Percentiles rank a stretch among this genome's conserved stretches.
Evolutionary conservation across 92 coral and sea anemone species (phyloP).

Genomic region (Porites lobata): DNA sequence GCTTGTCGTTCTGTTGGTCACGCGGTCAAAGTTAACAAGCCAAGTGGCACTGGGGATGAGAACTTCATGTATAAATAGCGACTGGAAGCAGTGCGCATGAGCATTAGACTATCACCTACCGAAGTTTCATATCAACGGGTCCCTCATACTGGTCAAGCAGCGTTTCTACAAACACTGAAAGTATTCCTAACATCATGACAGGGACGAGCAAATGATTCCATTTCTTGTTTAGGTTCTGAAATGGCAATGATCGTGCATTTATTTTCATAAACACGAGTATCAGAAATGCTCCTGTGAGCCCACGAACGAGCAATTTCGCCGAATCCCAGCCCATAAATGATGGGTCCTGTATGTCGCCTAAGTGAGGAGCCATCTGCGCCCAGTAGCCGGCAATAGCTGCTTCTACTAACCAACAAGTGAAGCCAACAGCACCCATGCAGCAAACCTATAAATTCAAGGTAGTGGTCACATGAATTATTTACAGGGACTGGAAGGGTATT

Average conservation of each 20-base stretch:
- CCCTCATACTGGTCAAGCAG: constrained; percentile 70
- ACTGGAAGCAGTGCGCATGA: too few species aligned
- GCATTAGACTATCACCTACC: constrained; percentile 27
- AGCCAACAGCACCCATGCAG: constrained; percentile 53
- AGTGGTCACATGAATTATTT: too few species aligned
- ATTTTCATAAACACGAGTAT: constrained; percentile 61
- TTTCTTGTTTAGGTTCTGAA: constrained; percentile 37
- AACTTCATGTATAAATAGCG: too few species aligned
- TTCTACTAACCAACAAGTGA: constrained; percentile 55
- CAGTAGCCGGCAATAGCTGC: constrained; percentile 26
- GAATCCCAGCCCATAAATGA: constrained; percentile 37
- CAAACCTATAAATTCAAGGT: neutral
- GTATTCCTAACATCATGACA: constrained; percentile 45
- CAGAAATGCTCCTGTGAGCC: constrained; percentile 30
- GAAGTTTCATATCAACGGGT: constrained; percentile 49
- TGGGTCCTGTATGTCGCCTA: neutral
- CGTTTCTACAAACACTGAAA: constrained; percentile 53
- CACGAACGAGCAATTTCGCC: constrained; percentile 31
- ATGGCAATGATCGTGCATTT: constrained; percentile 27
- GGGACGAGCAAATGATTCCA: constrained; percentile 62
- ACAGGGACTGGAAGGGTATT: too few species aligned
- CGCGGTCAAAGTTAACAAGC: too few species aligned
- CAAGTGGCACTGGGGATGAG: too few species aligned
- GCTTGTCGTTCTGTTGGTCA: too few species aligned
- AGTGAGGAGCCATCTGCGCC: neutral